These are phyloP conservation scores for Syngnathus scovelli DNA, from an alignment of 2,113 vertebrate genomes.

Conservation along the genomic window DNA sequence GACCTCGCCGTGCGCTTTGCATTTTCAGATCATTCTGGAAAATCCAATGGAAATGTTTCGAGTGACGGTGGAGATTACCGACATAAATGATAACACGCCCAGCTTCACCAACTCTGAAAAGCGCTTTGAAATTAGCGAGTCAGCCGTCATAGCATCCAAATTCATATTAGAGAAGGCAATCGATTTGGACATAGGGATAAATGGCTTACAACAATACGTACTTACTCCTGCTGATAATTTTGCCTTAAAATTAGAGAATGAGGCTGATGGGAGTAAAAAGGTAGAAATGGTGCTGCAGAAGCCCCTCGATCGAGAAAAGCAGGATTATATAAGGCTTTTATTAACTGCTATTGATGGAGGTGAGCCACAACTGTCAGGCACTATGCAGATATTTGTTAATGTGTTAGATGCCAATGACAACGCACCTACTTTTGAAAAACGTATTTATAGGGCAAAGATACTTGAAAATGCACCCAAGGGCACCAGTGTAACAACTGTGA, in stretches of 20 bases:
- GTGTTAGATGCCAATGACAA: slow-evolving; percentile 86
- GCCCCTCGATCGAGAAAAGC: slow-evolving; percentile 51
- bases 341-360: slow-evolving; percentile 57
- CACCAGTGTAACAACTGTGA: slow-evolving; percentile 47
- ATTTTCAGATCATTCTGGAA: slow-evolving; percentile 72
- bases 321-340: slow-evolving; percentile 29
- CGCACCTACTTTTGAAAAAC: slow-evolving; percentile 72
- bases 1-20: slow-evolving; percentile 58
- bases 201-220: slow-evolving; percentile 68
- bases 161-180: slow-evolving; percentile 67
- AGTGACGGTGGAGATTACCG: slow-evolving; percentile 54
- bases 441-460: slow-evolving; percentile 53
- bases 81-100: slow-evolving; percentile 71
- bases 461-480: slow-evolving; percentile 53
- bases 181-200: slow-evolving; percentile 70
- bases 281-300: slow-evolving; percentile 60
- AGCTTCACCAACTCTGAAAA: slow-evolving; percentile 30
- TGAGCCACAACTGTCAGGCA: slow-evolving; percentile 48
- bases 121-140: slow-evolving; percentile 58
- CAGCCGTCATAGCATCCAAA: slow-evolving; percentile 28
- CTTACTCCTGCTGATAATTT: slow-evolving; percentile 58
- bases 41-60: slow-evolving; percentile 71
- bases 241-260: slow-evolving; percentile 32
- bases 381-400: slow-evolving; percentile 49
- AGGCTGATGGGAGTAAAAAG: slow-evolving; percentile 31